Evolutionary conservation across 2,888 invertebrate species (phyloP).

Genomic region (Mellilla xanthometata): DNA sequence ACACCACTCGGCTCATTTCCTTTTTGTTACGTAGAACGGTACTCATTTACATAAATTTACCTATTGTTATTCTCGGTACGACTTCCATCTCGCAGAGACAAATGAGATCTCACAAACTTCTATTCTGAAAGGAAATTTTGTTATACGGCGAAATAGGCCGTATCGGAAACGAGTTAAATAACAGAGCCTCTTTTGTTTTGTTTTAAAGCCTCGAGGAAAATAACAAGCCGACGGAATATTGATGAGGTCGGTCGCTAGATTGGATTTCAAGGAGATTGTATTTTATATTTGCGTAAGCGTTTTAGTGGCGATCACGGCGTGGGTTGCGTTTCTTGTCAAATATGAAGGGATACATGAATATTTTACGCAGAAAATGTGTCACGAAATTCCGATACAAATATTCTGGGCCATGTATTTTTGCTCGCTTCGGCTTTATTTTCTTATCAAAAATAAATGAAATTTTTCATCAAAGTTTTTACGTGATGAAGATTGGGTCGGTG

Average conservation of each 20-base stretch:
- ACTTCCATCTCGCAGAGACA: constrained; percentile 55
- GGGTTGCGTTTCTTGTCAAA: constrained; percentile 37
- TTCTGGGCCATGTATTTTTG: not conserved
- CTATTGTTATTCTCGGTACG: constrained; percentile 73
- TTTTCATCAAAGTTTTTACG: constrained; percentile 3
- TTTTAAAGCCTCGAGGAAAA: constrained; percentile 64
- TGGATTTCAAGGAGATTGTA: constrained; percentile 48
- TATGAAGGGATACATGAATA: constrained; percentile 23
- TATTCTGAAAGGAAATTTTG: constrained; percentile 64
- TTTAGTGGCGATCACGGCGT: constrained; percentile 41
- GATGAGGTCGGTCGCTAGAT: constrained; percentile 56
- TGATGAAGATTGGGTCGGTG: constrained; percentile 3
- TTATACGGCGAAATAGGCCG: constrained; percentile 69
- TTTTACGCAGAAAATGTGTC: constrained; percentile 11
- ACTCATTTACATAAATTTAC: constrained; percentile 80
- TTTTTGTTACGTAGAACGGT: constrained; percentile 71
- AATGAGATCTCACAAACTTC: constrained; percentile 57
- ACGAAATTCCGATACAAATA: not conserved
- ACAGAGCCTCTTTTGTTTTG: constrained; percentile 70
- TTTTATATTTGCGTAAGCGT: constrained; percentile 49
- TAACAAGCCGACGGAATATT: constrained; percentile 71
- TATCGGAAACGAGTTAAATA: constrained; percentile 82
- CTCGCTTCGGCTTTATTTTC: not conserved
- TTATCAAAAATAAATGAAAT: constrained; percentile 1
- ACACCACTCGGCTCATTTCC: constrained; percentile 66